Conservation (phyloP, 2,888 invertebrate species). For the Neoscelio sp. region DNA sequence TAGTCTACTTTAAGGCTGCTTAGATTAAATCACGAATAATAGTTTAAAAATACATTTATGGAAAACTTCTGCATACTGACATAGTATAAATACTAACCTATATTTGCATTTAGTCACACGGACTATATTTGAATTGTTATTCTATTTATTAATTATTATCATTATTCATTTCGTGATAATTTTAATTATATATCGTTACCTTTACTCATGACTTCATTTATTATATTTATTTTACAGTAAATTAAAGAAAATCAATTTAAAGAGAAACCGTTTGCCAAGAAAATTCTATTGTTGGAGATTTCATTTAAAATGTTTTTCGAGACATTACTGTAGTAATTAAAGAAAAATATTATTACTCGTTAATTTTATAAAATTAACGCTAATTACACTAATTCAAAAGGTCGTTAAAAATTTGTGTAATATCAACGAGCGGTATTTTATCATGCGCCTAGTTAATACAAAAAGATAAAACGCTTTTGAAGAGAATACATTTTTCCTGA, state of each 20-base stretch:
- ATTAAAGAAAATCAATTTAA: too few relatives aligned
- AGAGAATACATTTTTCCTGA: constrained; percentile 9
- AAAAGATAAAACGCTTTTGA: constrained; percentile 12
- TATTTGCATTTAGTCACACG: too few relatives aligned
- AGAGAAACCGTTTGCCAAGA: neutral
- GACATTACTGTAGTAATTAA: constrained; percentile 28
- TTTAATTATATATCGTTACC: too few relatives aligned
- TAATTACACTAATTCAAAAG: constrained; percentile 36
- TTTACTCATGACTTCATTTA: too few relatives aligned
- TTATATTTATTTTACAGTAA: too few relatives aligned
- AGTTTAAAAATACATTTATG: constrained; percentile 8
- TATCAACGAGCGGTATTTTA: constrained; percentile 17
- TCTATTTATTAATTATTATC: too few relatives aligned
- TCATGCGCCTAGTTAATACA: constrained; percentile 1
- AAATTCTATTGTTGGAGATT: constrained; percentile 5
- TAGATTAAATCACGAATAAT: neutral
- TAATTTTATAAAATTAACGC: constrained; percentile 38
- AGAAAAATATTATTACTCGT: constrained; percentile 14
- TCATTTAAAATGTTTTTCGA: constrained; percentile 7
- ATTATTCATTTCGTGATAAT: too few relatives aligned
- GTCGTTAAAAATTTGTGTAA: constrained; percentile 13
- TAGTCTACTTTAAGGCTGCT: constrained; percentile 5
- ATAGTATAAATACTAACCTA: too few relatives aligned
- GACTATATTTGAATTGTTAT: too few relatives aligned
- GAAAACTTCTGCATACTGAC: too few relatives aligned